Conservation (phyloP, 2,113 vertebrate genomes). For the Tamias sibiricus region DNA sequence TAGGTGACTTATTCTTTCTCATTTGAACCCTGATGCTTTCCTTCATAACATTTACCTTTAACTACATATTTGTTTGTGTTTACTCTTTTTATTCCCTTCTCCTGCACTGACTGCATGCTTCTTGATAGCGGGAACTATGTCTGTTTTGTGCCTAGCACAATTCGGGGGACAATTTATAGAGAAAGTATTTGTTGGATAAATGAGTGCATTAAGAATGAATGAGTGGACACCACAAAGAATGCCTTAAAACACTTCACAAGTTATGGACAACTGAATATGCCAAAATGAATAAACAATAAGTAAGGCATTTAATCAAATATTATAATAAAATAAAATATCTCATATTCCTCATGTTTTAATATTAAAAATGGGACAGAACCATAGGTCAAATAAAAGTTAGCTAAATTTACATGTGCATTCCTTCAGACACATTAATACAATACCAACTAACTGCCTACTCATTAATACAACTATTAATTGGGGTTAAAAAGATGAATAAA, state of each 20-base stretch:
- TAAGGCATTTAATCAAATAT: background rate
- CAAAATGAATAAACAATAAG: background rate
- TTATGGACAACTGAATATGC: background rate
- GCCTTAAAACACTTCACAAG: background rate
- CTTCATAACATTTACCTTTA: background rate
- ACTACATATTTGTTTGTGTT: background rate
- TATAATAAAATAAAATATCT: background rate
- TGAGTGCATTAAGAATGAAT: background rate
- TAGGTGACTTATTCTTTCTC: background rate
- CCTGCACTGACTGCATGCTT: background rate
- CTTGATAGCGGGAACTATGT: background rate
- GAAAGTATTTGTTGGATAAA: background rate
- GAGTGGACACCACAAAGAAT: background rate
- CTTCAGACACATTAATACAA: background rate
- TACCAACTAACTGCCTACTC: background rate
- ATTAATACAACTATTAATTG: background rate
- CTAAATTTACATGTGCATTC: background rate
- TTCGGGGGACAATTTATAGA: background rate
- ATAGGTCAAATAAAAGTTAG: constrained; percentile 7
- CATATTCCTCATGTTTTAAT: background rate
- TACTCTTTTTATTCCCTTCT: background rate
- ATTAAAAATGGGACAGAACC: background rate
- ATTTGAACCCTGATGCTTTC: background rate
- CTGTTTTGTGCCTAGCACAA: background rate
- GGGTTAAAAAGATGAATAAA: background rate